Evolutionary conservation across 2,888 invertebrate genomes (phyloP), one percentile per base, ranked within the genome.

Genomic region (Nasonia oneida): DNA sequence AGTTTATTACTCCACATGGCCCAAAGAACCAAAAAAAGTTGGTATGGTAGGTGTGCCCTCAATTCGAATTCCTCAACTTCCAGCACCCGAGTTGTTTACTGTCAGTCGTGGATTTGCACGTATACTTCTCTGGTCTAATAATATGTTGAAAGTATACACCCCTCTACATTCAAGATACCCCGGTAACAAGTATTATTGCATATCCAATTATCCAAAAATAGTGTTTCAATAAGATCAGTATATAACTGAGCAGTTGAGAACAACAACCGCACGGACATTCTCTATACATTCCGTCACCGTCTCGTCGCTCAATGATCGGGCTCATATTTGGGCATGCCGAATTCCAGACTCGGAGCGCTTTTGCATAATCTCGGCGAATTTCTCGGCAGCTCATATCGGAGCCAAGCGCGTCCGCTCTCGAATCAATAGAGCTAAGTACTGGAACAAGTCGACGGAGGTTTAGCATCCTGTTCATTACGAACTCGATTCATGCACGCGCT

Each of bases 321-420:
- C 15, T 50, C 18, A 15, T n/a, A 79, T 42, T 6, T 5, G 14
- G n/a, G 47, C 70, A 33, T 50, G 33, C 33, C 50, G n/a, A 79
- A 79, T 78, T 64, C 37, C 70, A 47, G 67, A 70, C 64, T 67
- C 47, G 64, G n/a, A 23, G 64, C 67, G 29, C 70, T 33, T 79
- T 29, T n/a, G 2, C 33, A 67, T 8, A n/a, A 78, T 78, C 42
- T 67, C 15, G 29, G 42, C 67, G 29, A 64, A 64, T 78, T 42
- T 78, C 78, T 67, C 47, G n/a, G 15, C 1, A 33, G 12, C 29
- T 23, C 42, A 18, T 61, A 61, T 61, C 67, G 14, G 67, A 2
- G 67, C n/a, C 33, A 29, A 57, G 29, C 67, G 29, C 67, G 33
- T 29, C 14, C 33, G 67, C 23, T 67, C 57, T 53, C 47, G 42